Conservation (phyloP, 2,113 vertebrate species). For the Herpailurus yagouaroundi region DNA sequence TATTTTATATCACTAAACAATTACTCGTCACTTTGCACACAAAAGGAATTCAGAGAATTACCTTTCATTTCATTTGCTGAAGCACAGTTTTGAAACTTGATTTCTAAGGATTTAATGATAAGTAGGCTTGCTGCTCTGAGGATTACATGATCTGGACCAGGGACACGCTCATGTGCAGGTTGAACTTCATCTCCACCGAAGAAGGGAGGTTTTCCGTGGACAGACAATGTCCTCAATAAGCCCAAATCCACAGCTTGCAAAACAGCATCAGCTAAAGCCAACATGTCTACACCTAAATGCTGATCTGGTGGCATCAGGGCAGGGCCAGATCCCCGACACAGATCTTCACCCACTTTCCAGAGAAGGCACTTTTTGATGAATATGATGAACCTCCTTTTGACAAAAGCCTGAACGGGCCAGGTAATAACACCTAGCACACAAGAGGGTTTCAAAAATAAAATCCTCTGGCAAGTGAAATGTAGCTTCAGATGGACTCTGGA, state of each 20-base stretch:
- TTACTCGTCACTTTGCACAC: neutral
- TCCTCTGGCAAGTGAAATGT: constrained; percentile 83
- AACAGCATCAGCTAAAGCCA: constrained; percentile 82
- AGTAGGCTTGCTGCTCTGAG: constrained; percentile 91
- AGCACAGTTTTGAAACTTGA: constrained; percentile 81
- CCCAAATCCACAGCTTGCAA: constrained; percentile 82
- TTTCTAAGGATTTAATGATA: constrained; percentile 92
- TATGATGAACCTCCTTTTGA: constrained; percentile 88
- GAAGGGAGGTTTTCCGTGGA: constrained; percentile 79
- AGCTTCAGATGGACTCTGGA: constrained; percentile 80
- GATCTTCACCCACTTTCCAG: constrained; percentile 89
- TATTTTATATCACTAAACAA: neutral
- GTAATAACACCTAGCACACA: constrained; percentile 80
- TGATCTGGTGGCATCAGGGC: neutral
- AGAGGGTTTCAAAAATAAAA: constrained; percentile 83
- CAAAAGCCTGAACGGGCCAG: constrained; percentile 83
- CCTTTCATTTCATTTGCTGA: constrained; percentile 84
- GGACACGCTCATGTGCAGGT: neutral
- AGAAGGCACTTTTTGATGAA: constrained; percentile 92
- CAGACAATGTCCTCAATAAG: constrained; percentile 85
- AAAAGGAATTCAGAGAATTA: constrained; percentile 64
- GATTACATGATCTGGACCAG: constrained; percentile 85
- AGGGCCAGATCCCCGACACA: constrained; percentile 53
- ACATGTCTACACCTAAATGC: constrained; percentile 77
- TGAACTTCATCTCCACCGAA: constrained; percentile 87